A percentile compares a stretch with the other conserved stretches of the same genome.
Evolutionary conservation across 2,888 invertebrate genomes (phyloP).

Genomic region (Dimorphilus gyrociliatus): DNA sequence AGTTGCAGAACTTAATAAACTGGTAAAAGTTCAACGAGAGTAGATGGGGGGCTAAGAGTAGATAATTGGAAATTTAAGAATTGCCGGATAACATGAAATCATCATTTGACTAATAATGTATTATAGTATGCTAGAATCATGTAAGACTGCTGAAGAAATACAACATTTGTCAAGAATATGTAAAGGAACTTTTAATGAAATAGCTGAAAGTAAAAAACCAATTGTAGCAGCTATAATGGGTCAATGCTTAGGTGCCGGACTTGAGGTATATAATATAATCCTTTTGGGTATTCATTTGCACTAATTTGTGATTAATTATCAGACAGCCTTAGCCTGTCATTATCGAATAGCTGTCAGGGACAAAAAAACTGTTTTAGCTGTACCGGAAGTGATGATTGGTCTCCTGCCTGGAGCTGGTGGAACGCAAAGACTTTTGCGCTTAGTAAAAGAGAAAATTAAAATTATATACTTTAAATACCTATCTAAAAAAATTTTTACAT

Average conservation of each 20-base stretch:
- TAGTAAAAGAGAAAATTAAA: too few relatives aligned
- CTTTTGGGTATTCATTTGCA: too few relatives aligned
- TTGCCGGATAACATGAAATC: too few relatives aligned
- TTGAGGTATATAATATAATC: too few relatives aligned
- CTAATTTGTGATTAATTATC: too few relatives aligned
- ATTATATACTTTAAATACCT: too few relatives aligned
- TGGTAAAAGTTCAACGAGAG: too few relatives aligned
- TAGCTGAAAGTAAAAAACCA: conserved; percentile 73
- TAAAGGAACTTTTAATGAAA: conserved; percentile 61
- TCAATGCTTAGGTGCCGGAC: conserved; percentile 80
- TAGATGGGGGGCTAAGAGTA: too few relatives aligned
- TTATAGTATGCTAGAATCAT: conserved; percentile 42
- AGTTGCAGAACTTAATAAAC: too few relatives aligned
- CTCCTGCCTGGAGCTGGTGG: conserved; percentile 91
- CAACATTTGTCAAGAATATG: conserved; percentile 54
- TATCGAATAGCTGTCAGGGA: conserved; percentile 90
- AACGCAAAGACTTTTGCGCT: conserved; percentile 77
- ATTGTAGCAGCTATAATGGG: conserved; percentile 92
- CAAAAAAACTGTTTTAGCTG: conserved; percentile 67
- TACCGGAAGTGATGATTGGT: conserved; percentile 95
- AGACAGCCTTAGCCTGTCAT: conserved; percentile 76
- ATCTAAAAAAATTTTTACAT: too few relatives aligned
- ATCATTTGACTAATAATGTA: too few relatives aligned
- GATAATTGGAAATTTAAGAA: too few relatives aligned
- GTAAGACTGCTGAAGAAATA: conserved; percentile 62